These are phyloP conservation scores for Zaprionus vittiger DNA, from an alignment of 1,140 invertebrate species.

Conservation along the genomic window DNA sequence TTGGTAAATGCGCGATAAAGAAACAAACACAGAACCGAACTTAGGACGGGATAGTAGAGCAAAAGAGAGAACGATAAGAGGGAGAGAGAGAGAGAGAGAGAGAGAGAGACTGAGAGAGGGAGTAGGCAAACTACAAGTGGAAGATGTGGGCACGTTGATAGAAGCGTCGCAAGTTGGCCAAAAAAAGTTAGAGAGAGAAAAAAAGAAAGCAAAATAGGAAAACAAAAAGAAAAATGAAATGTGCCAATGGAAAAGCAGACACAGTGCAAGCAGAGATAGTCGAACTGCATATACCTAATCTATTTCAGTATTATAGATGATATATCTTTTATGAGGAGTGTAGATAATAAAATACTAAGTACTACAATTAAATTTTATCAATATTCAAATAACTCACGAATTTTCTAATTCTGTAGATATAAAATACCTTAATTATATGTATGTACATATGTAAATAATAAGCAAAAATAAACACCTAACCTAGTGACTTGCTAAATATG, in stretches of 20 bases:
- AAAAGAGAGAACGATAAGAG: not conserved
- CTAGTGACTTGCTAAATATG: no score
- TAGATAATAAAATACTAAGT: no score
- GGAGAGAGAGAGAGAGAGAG: not conserved
- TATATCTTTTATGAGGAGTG: no score
- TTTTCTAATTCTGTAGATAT: no score
- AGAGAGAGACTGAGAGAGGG: conserved; percentile 4
- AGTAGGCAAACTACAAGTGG: conserved; percentile 52
- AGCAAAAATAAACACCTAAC: no score
- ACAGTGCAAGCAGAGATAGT: not conserved
- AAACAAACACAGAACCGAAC: conserved; percentile 65
- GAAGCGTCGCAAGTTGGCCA: conserved; percentile 34
- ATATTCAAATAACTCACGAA: no score
- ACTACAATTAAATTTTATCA: no score
- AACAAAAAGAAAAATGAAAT: conserved; percentile 42
- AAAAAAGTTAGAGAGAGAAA: conserved; percentile 22
- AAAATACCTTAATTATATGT: no score
- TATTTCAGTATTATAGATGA: no score
- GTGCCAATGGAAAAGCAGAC: conserved; percentile 38
- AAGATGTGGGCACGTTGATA: conserved; percentile 71
- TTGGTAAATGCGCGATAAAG: conserved; percentile 84
- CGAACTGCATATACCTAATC: not conserved
- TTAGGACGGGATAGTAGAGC: conserved; percentile 26
- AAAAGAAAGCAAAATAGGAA: conserved; percentile 32
- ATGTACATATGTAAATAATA: no score